Conservation (phyloP, 2,113 vertebrate species). For the Cryptotis parvus region DNA sequence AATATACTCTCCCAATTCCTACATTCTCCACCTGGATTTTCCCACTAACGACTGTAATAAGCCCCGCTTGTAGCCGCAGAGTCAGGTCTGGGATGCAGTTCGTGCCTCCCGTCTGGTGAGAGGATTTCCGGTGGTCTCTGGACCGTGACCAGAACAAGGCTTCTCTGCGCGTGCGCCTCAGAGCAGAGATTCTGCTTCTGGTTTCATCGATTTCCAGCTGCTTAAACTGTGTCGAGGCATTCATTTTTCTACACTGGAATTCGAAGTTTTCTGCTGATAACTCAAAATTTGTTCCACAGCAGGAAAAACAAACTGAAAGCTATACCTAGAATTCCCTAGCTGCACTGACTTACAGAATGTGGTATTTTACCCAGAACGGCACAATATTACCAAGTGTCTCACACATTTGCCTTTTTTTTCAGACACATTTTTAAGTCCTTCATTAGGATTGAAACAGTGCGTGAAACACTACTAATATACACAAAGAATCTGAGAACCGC, state of each 20-base stretch:
- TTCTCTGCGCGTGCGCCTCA: background rate
- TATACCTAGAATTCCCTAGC: background rate
- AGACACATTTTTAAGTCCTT: background rate
- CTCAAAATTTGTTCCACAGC: conserved; percentile 36
- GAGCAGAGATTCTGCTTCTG: conserved; percentile 5
- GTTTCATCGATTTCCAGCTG: conserved; percentile 5
- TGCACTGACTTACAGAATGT: conserved; percentile 25
- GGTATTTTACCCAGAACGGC: conserved; percentile 23
- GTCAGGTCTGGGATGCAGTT: background rate
- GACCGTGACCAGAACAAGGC: conserved; percentile 2
- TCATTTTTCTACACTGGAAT: background rate
- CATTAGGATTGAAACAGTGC: conserved; percentile 13
- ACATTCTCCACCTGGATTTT: conserved; percentile 4
- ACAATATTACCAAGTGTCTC: conserved; percentile 35
- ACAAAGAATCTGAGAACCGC: background rate
- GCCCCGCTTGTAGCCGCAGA: background rate
- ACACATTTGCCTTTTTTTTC: background rate
- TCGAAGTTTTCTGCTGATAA: conserved; percentile 22
- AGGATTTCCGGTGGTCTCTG: background rate
- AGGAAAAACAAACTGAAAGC: background rate
- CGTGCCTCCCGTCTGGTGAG: background rate
- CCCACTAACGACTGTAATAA: background rate
- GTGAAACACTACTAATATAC: background rate
- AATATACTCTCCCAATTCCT: background rate
- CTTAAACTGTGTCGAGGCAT: background rate